Percentiles rank a stretch among this genome's conserved stretches.
phyloP scores from a whole-genome alignment of 2,797 vertebrate genomes.

The Falco peregrinus region DNA sequence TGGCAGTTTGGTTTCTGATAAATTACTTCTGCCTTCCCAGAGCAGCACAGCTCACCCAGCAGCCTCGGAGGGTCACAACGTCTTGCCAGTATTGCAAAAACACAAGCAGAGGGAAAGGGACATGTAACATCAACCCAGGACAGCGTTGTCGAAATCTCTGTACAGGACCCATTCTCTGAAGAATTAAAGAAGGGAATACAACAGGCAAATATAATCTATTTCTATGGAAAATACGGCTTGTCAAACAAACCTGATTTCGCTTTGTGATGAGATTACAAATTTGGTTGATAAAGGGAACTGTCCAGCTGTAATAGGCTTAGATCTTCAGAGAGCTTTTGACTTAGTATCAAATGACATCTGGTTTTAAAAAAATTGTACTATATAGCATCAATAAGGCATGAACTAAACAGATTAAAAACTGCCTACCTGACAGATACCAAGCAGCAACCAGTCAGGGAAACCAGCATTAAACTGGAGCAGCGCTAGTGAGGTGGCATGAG shows the following conservation, averaged over 20 bases:
- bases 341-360: slow-evolving; percentile 19
- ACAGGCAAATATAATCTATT: neutral
- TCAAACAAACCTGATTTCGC: slow-evolving; percentile 40
- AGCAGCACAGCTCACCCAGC: neutral
- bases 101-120: neutral
- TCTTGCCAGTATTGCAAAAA: neutral
- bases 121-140: neutral
- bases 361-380: neutral
- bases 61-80: fast-evolving
- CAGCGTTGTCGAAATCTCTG: neutral
- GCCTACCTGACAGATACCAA: neutral
- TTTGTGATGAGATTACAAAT: slow-evolving; percentile 48
- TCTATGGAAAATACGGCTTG: slow-evolving; percentile 20
- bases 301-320: slow-evolving; percentile 41
- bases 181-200: neutral
- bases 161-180: neutral
- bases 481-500: neutral
- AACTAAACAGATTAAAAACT: slow-evolving; percentile 7
- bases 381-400: slow-evolving; percentile 6
- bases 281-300: slow-evolving; percentile 41
- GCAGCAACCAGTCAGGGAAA: neutral
- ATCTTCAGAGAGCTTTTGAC: neutral
- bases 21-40: neutral
- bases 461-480: neutral
- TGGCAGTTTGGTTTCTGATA: neutral